phyloP scores from a whole-genome alignment of 2,797 vertebrate species.

The Syngnathus rostellatus region DNA sequence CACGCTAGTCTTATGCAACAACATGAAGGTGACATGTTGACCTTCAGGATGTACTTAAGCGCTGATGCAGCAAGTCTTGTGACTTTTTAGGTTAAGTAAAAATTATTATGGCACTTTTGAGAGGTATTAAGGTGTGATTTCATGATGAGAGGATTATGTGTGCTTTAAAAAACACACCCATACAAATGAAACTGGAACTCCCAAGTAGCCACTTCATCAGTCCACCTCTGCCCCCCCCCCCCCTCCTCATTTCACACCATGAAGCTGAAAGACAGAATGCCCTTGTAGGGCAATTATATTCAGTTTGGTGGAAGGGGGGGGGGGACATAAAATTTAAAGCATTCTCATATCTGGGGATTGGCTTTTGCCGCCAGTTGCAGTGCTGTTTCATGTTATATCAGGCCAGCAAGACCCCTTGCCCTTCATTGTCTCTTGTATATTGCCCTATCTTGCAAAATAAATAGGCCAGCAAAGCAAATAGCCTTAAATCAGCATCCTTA shows the following conservation, averaged over 20 bases:
- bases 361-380: constrained; percentile 61
- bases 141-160: background rate
- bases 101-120: constrained; percentile 55
- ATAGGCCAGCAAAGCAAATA: constrained; percentile 65
- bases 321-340: constrained; percentile 74
- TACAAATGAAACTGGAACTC: constrained; percentile 19
- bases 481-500: constrained; percentile 67
- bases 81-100: constrained; percentile 23
- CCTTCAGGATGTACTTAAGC: constrained; percentile 56
- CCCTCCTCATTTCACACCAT: constrained; percentile 43
- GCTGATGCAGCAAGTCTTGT: background rate
- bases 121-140: constrained; percentile 36
- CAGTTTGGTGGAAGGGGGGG: constrained; percentile 65
- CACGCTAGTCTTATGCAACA: constrained; percentile 55
- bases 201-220: constrained; percentile 32
- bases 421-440: constrained; percentile 56
- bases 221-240: constrained; percentile 23
- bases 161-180: constrained; percentile 1
- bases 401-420: constrained; percentile 22
- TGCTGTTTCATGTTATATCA: constrained; percentile 57
- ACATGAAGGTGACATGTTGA: constrained; percentile 48
- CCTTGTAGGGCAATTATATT: constrained; percentile 79
- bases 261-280: constrained; percentile 70
- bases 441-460: constrained; percentile 67
- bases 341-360: constrained; percentile 76